Evolutionary conservation across 2,888 invertebrate species (phyloP).

Genomic region (Drosophila prolongata): DNA sequence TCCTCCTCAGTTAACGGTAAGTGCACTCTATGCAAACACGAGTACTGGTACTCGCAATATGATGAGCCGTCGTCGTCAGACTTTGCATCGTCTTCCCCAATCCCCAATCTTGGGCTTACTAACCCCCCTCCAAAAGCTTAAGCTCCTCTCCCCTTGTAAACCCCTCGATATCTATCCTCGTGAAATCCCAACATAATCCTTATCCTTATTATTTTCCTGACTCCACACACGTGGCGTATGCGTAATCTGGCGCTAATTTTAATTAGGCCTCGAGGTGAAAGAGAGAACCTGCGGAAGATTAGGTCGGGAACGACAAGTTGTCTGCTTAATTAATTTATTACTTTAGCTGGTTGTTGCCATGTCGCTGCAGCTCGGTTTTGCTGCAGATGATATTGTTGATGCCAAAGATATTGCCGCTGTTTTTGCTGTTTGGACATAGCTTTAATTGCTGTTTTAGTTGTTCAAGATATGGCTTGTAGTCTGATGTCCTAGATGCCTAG

Average conservation of each 20-base stretch:
- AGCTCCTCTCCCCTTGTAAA: neutral
- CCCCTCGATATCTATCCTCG: neutral
- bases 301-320: neutral
- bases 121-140: neutral
- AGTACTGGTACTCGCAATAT: constrained; percentile 32
- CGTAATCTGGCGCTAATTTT: constrained; percentile 55
- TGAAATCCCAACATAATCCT: neutral
- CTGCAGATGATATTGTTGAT: constrained; percentile 1
- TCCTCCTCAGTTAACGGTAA: constrained; percentile 58
- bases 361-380: neutral
- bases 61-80: constrained; percentile 34
- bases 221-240: constrained; percentile 65
- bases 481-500: neutral
- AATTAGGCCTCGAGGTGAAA: constrained; percentile 49
- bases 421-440: neutral
- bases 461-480: neutral
- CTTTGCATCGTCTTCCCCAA: neutral
- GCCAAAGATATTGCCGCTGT: neutral
- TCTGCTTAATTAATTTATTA: constrained; percentile 24
- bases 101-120: neutral
- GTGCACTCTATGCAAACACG: constrained; percentile 59
- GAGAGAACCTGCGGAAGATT: neutral
- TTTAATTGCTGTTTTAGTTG: neutral
- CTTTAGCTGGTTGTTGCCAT: neutral
- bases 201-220: constrained; percentile 12